Percentiles rank a stretch among this genome's conserved stretches.
Evolutionary conservation across 2,113 vertebrate genomes (phyloP).

Genomic region (Clupea harengus): DNA sequence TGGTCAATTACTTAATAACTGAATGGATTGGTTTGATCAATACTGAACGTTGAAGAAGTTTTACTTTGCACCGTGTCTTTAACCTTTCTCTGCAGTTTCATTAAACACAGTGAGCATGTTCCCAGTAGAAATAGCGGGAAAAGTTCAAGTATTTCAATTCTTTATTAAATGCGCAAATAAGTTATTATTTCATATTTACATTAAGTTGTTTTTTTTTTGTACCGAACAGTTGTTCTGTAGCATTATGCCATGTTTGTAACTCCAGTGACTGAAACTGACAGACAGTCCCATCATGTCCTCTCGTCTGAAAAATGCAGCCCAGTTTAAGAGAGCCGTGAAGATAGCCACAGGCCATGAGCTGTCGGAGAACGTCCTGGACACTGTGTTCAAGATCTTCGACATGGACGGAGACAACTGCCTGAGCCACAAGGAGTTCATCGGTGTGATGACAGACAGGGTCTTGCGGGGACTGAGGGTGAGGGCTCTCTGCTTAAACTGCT

Average conservation of each 20-base stretch:
- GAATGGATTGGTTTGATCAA: no score
- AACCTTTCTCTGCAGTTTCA: not conserved
- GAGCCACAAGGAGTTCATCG: conserved; percentile 90
- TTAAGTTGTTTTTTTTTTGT: not conserved
- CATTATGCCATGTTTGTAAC: not conserved
- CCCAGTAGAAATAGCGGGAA: not conserved
- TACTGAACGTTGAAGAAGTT: no score
- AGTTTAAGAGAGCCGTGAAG: conserved; percentile 93
- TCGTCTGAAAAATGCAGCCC: conserved; percentile 70
- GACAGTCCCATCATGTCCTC: not conserved
- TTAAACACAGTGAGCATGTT: not conserved
- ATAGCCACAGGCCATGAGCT: conserved; percentile 92
- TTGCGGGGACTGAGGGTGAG: conserved; percentile 91
- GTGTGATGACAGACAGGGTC: conserved; percentile 87
- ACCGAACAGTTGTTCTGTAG: no score
- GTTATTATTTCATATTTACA: no score
- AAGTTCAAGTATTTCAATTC: not conserved
- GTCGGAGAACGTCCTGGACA: conserved; percentile 91
- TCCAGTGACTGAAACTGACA: not conserved
- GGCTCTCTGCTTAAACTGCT: not conserved
- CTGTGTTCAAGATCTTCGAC: conserved; percentile 95
- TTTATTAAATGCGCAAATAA: not conserved
- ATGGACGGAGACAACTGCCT: conserved; percentile 92
- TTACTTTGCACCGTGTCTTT: not conserved
- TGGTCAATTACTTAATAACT: no score